Base-by-base conservation (phyloP, 2,113 vertebrate species). In the Megaceryle torquata region DNA sequence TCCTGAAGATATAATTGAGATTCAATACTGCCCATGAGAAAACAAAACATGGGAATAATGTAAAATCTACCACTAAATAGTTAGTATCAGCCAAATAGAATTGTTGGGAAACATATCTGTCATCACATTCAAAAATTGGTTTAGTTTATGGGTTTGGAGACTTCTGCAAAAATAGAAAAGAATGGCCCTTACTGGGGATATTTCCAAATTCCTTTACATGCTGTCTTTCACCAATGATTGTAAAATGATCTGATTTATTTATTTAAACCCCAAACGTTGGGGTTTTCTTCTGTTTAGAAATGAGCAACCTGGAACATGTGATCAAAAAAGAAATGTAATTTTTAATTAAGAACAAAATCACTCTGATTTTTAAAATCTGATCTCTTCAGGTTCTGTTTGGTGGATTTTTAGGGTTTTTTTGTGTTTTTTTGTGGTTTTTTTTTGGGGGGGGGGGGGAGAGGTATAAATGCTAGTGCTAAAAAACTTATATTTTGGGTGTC, bases 61-160 rank as follows among this genome's bases (percentile, higher is more conserved):
- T 85, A 89, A 95, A 93, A 93, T 59, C 53, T 84, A 88, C 85
- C 68, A 75, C 71, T 88, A 94, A 87, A 78, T 67, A 86, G 68
- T 86, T 84, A 87, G 82, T 39, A 78, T 17, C 35, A 54, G 51
- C 44, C 84, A 92, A 92, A 94, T 1, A 68, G 83, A 91, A 83
- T 75, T 92, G 53, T 81, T 81, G 44, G 60, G 79, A 89, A 84
- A 89, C 75, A n/a, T 83, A 78, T 89, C 95, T 91, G 91, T 93
- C 86, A 96, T 93, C 87, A 82, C 86, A 72, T 89, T 75, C 39
- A 92, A 91, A 94, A 92, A 93, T 11, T 83, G 48, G 37, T 92
- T 94, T 89, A 64, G 71, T 60, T 88, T 95, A 91, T 43, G 75
- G 72, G 29, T 83, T 88, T 93, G 71, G 72, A 78, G 76, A 70